Percentiles rank a stretch among this genome's conserved stretches.
These are phyloP conservation scores for Galleria mellonella DNA, from an alignment of 1,140 invertebrate genomes.

Conservation along the genomic window DNA sequence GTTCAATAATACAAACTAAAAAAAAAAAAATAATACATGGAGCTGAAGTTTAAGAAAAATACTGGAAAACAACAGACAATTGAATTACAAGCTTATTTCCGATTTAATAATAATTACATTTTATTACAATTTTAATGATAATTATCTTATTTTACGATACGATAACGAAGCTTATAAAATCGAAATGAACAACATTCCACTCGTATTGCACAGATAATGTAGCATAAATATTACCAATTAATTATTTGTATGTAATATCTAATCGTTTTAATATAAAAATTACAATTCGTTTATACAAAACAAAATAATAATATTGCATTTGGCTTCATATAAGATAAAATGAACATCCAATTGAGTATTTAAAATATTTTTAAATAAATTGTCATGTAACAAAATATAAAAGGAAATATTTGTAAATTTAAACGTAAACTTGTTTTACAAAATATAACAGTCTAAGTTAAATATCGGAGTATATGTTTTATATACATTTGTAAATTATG, in stretches of 20 bases:
- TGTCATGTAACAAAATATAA: background rate
- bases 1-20: constrained; percentile 29
- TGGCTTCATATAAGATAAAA: constrained; percentile 27
- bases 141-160: constrained; percentile 53
- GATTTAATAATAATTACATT: constrained; percentile 62
- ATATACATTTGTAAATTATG: no score
- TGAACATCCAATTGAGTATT: constrained; percentile 40
- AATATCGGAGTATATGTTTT: no score
- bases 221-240: constrained; percentile 55
- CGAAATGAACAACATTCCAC: constrained; percentile 44
- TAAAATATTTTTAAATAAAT: no score
- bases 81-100: constrained; percentile 56
- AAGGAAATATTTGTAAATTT: background rate
- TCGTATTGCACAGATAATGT: constrained; percentile 63
- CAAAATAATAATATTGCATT: constrained; percentile 21
- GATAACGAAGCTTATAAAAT: constrained; percentile 58
- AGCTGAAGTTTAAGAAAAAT: constrained; percentile 22
- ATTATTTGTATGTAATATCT: constrained; percentile 37
- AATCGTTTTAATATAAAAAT: constrained; percentile 40
- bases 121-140: constrained; percentile 62
- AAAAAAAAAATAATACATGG: constrained; percentile 29
- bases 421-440: no score
- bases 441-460: no score
- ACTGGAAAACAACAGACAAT: constrained; percentile 57
- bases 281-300: constrained; percentile 20